These are phyloP conservation scores for Nycteola revayana DNA, from an alignment of 2,888 invertebrate species.

Conservation along the genomic window DNA sequence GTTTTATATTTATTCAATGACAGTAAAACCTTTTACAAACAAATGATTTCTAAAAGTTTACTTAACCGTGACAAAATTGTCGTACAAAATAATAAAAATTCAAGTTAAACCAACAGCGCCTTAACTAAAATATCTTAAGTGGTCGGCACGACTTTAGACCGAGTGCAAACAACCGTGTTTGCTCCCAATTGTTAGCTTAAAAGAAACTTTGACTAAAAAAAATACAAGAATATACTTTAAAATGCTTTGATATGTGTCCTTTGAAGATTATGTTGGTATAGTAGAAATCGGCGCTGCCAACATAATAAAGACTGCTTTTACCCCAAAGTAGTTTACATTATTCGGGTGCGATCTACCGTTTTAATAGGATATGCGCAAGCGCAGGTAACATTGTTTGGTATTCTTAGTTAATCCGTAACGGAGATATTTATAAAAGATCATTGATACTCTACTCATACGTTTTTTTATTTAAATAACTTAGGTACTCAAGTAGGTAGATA, in stretches of 20 bases:
- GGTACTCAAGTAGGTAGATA: too few relatives aligned
- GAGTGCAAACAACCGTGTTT: conserved; percentile 58
- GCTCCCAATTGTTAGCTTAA: conserved; percentile 53
- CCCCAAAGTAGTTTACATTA: too few relatives aligned
- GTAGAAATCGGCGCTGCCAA: too few relatives aligned
- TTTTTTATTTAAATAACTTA: too few relatives aligned
- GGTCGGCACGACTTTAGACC: conserved; percentile 47
- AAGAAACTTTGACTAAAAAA: conserved; percentile 47
- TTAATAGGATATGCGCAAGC: conserved; percentile 51
- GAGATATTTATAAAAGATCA: conserved; percentile 4
- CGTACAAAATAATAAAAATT: conserved; percentile 21
- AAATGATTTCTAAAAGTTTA: conserved; percentile 4
- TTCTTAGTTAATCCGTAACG: conserved; percentile 47
- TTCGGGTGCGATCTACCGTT: conserved; percentile 58
- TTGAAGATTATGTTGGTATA: too few relatives aligned
- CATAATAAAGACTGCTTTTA: too few relatives aligned
- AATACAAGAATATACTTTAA: conserved; percentile 16
- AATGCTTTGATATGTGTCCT: too few relatives aligned
- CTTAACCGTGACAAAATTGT: conserved; percentile 13
- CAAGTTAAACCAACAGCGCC: conserved; percentile 27
- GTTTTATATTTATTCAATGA: too few relatives aligned
- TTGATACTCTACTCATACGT: too few relatives aligned
- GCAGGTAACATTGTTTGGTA: conserved; percentile 36
- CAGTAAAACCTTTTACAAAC: too few relatives aligned
- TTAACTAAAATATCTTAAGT: conserved; percentile 46